phyloP scores from a whole-genome alignment of 1,140 invertebrate genomes.

The Colletes latitarsis region DNA sequence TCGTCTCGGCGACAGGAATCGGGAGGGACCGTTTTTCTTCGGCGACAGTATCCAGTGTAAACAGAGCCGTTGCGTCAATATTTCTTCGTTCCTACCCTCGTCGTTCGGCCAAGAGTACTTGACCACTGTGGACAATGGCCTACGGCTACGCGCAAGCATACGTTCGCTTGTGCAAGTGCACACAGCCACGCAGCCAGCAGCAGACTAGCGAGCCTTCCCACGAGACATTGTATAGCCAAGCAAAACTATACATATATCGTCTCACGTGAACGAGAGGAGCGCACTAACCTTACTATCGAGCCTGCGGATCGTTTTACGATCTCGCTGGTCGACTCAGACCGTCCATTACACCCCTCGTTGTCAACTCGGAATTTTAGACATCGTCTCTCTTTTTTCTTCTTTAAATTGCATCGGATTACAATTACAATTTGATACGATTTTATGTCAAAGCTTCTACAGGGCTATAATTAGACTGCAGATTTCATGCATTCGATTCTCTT shows the following conservation, averaged over 20 bases:
- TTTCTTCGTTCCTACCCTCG: conserved; percentile 49
- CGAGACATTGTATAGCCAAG: conserved; percentile 62
- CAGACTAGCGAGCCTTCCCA: conserved; percentile 56
- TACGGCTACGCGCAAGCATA: background rate
- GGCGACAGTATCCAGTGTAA: conserved; percentile 50
- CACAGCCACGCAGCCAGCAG: conserved; percentile 8
- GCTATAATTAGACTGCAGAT: no score
- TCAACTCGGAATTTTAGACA: conserved; percentile 27
- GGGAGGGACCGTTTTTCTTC: conserved; percentile 19
- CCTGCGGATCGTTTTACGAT: conserved; percentile 55
- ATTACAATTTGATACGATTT: no score
- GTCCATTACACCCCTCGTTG: conserved; percentile 48
- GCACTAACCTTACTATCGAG: conserved; percentile 59
- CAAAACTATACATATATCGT: conserved; percentile 51
- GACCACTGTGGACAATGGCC: conserved; percentile 43
- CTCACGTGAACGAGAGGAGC: conserved; percentile 54
- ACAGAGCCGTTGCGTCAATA: conserved; percentile 50
- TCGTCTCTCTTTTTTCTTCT: background rate
- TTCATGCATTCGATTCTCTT: no score
- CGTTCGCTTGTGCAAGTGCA: background rate
- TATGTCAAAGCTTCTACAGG: no score
- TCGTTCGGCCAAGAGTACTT: conserved; percentile 44
- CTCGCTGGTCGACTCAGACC: conserved; percentile 15
- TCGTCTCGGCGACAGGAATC: background rate
- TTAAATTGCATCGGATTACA: no score